phyloP scores from a whole-genome alignment of 2,888 invertebrate species.

The Drosophila antonietae region DNA sequence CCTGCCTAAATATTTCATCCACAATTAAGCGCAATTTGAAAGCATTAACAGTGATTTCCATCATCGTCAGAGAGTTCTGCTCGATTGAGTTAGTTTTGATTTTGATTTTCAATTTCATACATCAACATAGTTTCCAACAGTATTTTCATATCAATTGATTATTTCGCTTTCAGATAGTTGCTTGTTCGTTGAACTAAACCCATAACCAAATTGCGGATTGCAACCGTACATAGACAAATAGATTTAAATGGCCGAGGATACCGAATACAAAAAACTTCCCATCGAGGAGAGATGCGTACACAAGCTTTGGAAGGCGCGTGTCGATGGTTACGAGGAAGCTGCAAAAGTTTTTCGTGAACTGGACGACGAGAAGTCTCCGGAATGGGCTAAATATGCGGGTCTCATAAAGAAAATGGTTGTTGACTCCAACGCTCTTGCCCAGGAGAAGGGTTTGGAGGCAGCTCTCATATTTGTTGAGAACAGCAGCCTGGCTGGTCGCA shows the following conservation, averaged over 20 bases:
- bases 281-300: slow-evolving; percentile 96
- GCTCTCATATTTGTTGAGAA: slow-evolving; percentile 96
- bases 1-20: slow-evolving; percentile 52
- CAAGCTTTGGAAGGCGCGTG: slow-evolving; percentile 97
- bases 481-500: slow-evolving; percentile 93
- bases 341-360: slow-evolving; percentile 94
- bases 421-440: slow-evolving; percentile 97
- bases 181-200: slow-evolving; percentile 32
- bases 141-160: slow-evolving; percentile 24
- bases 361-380: slow-evolving; percentile 96
- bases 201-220: slow-evolving; percentile 25
- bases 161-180: slow-evolving; percentile 39
- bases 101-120: slow-evolving; percentile 17
- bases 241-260: slow-evolving; percentile 91
- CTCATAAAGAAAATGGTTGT: slow-evolving; percentile 97
- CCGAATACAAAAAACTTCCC: slow-evolving; percentile 93
- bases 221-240: slow-evolving; percentile 8
- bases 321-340: slow-evolving; percentile 97
- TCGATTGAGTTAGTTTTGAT: slow-evolving; percentile 44
- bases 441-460: slow-evolving; percentile 97
- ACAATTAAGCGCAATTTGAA: slow-evolving; percentile 70
- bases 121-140: slow-evolving; percentile 17
- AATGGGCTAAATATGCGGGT: slow-evolving; percentile 96
- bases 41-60: slow-evolving; percentile 57
- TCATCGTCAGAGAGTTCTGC: slow-evolving; percentile 48